Evolutionary conservation across 1,140 invertebrate species (phyloP).

Genomic region (Eriocheir sinensis): DNA sequence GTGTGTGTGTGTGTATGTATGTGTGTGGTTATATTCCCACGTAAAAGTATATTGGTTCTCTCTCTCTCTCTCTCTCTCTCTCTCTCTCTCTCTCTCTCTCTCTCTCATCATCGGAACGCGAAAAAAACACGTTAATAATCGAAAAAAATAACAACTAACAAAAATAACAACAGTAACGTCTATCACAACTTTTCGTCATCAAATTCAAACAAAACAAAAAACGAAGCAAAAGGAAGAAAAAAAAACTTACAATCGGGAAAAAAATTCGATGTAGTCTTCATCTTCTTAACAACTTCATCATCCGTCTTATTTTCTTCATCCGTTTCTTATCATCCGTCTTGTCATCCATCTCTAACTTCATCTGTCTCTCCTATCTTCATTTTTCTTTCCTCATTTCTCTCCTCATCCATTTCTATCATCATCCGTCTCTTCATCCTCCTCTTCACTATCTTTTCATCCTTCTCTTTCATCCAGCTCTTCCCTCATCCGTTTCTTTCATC

Average conservation of each 20-base stretch:
- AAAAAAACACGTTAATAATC: too few relatives aligned
- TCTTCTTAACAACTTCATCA: neutral
- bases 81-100: conserved; percentile 17
- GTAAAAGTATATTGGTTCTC: neutral
- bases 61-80: conserved; percentile 45
- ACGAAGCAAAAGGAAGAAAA: neutral
- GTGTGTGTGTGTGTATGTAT: conserved; percentile 6
- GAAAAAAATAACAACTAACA: neutral
- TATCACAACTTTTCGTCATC: too few relatives aligned
- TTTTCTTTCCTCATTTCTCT: neutral
- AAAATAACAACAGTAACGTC: neutral
- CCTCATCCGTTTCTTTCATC: too few relatives aligned
- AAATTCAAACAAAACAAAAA: neutral
- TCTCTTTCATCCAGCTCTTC: too few relatives aligned
- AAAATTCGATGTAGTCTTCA: neutral
- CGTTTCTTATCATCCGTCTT: neutral
- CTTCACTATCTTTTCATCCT: too few relatives aligned
- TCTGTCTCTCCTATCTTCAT: neutral
- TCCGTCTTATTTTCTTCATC: neutral
- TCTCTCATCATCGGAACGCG: neutral
- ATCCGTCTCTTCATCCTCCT: too few relatives aligned
- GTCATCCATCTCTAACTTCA: neutral
- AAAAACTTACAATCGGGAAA: neutral
- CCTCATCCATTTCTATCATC: too few relatives aligned
- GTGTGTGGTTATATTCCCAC: neutral